These are phyloP conservation scores for Acleris emargana DNA, from an alignment of 2,888 invertebrate genomes.

Conservation along the genomic window DNA sequence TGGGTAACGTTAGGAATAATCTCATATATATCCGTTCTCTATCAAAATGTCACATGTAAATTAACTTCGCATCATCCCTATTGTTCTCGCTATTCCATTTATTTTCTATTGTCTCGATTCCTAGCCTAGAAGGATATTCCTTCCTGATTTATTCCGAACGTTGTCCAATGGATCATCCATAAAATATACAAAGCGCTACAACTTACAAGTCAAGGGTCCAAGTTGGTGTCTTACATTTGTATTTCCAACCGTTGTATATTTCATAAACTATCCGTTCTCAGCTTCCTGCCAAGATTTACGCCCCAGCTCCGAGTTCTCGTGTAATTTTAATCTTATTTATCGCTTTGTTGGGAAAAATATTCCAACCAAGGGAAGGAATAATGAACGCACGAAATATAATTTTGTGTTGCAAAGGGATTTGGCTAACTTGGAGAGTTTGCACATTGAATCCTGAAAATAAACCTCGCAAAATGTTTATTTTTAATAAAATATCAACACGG, in stretches of 20 bases:
- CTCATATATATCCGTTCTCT: too few relatives aligned
- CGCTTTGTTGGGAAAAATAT: constrained; percentile 47
- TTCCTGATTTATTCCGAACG: constrained; percentile 18
- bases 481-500: background rate
- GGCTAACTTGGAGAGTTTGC: constrained; percentile 3
- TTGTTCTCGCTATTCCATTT: background rate
- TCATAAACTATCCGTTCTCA: constrained; percentile 49
- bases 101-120: background rate
- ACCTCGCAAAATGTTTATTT: background rate
- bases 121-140: background rate
- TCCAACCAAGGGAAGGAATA: constrained; percentile 11
- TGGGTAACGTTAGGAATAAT: too few relatives aligned
- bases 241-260: constrained; percentile 45
- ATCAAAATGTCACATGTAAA: too few relatives aligned
- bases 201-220: constrained; percentile 22
- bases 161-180: constrained; percentile 30
- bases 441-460: background rate
- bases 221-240: constrained; percentile 42
- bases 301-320: constrained; percentile 50
- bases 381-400: constrained; percentile 24
- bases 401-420: constrained; percentile 20
- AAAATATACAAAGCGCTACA: constrained; percentile 23
- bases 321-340: constrained; percentile 74
- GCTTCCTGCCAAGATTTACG: constrained; percentile 57
- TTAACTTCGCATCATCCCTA: too few relatives aligned